Evolutionary conservation across 2,888 invertebrate species (phyloP).

Genomic region (Bruchidius siliquastri): DNA sequence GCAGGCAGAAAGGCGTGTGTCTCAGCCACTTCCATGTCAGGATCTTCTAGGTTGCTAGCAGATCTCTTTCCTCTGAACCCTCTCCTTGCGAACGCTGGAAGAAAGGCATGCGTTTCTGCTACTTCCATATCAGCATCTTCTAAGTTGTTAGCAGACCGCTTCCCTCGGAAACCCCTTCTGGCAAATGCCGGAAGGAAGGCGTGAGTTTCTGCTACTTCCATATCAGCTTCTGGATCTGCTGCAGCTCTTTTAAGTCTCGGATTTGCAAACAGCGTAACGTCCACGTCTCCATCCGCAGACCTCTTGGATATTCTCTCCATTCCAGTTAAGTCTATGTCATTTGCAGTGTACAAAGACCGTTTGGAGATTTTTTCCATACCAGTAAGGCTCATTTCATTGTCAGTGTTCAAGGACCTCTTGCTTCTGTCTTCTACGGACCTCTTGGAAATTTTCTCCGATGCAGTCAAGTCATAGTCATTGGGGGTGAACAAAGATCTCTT

Average conservation of each 20-base stretch:
- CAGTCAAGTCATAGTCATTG: slow-evolving; percentile 7
- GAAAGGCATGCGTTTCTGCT: slow-evolving; percentile 16
- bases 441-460: slow-evolving; percentile 17
- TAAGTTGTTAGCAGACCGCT: slow-evolving; percentile 1
- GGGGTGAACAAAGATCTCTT: slow-evolving; percentile 18
- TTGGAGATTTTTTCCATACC: slow-evolving; percentile 21
- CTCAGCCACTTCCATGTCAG: slow-evolving; percentile 7
- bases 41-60: slow-evolving; percentile 10
- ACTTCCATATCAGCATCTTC: slow-evolving; percentile 11
- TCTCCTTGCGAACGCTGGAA: slow-evolving; percentile 17
- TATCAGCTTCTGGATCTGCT: slow-evolving; percentile 7
- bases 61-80: slow-evolving; percentile 14
- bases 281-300: slow-evolving; percentile 1
- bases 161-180: slow-evolving; percentile 10
- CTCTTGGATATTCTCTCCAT: slow-evolving; percentile 17
- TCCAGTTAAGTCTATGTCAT: slow-evolving; percentile 13
- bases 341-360: slow-evolving; percentile 10
- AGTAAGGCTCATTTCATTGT: slow-evolving; percentile 9
- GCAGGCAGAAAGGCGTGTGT: slow-evolving; percentile 15
- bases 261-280: slow-evolving; percentile 1
- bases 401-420: slow-evolving; percentile 12
- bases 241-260: slow-evolving; percentile 11
- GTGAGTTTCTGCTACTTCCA: slow-evolving; percentile 10
- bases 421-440: slow-evolving; percentile 6
- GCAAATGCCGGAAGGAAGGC: slow-evolving; percentile 14